Evolutionary conservation across 2,113 vertebrate genomes (phyloP).

Genomic region (Aspiorhynchus laticeps): DNA sequence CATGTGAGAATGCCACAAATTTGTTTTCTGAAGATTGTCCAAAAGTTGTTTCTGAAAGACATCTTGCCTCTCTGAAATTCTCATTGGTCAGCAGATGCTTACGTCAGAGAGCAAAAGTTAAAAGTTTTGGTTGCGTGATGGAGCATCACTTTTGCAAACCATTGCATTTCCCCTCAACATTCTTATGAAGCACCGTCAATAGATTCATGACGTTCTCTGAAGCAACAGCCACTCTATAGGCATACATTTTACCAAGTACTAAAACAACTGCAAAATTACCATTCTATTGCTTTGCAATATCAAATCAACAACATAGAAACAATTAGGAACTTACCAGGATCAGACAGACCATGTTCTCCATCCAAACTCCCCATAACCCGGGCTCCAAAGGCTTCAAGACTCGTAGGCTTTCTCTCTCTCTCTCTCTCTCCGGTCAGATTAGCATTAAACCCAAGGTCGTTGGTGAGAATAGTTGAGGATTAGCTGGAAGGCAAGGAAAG

Average conservation of each 20-base stretch:
- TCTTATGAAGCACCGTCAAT: background rate
- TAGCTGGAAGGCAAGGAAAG: constrained; percentile 59
- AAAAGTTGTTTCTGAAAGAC: background rate
- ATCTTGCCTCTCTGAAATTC: background rate
- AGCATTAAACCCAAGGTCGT: constrained; percentile 54
- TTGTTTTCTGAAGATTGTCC: background rate
- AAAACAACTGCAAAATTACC: background rate
- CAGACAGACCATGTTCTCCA: background rate
- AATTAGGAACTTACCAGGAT: constrained; percentile 43
- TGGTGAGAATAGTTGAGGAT: constrained; percentile 70
- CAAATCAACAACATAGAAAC: background rate
- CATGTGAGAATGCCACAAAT: background rate
- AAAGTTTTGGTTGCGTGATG: background rate
- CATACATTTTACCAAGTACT: background rate
- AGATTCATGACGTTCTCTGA: background rate
- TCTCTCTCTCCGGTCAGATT: constrained; percentile 59
- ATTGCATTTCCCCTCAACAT: background rate
- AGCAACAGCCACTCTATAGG: background rate
- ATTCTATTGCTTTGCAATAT: background rate
- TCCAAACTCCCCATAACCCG: constrained; percentile 34
- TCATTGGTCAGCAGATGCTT: background rate
- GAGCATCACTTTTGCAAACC: background rate
- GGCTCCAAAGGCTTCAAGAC: background rate
- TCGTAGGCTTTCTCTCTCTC: constrained; percentile 1
- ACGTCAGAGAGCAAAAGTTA: background rate